A percentile compares a stretch with the other conserved stretches of the same genome.
Conservation (phyloP, 2,888 invertebrate genomes). For the Disparrhopalites patrizii region DNA sequence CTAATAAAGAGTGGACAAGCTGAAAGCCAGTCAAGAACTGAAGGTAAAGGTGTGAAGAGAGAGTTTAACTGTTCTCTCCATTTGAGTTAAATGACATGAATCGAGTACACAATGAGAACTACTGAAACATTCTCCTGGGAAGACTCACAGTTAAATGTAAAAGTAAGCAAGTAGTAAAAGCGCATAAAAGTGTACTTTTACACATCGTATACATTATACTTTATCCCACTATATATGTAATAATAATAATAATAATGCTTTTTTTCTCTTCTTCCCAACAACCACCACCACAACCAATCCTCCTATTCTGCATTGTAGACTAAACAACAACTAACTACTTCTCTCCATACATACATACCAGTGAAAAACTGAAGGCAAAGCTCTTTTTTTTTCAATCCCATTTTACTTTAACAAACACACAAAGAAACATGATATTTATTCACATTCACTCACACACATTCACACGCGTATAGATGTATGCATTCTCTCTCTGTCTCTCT, state of each 20-base stretch:
- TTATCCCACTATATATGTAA: too few species aligned
- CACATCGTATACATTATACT: too few species aligned
- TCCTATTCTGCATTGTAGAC: too few species aligned
- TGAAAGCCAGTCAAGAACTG: slow-evolving; percentile 20
- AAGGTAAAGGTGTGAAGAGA: slow-evolving; percentile 20
- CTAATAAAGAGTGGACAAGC: slow-evolving; percentile 3
- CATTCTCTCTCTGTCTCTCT: neutral
- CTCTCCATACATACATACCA: too few species aligned
- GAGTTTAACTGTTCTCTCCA: slow-evolving; percentile 24
- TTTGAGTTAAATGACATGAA: slow-evolving; percentile 24
- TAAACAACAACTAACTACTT: too few species aligned
- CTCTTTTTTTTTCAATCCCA: neutral
- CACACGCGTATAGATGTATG: too few species aligned
- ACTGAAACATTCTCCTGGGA: neutral
- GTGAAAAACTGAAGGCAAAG: too few species aligned
- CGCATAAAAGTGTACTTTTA: too few species aligned
- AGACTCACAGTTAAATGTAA: too few species aligned
- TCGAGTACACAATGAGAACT: slow-evolving; percentile 18
- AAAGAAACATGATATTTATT: neutral
- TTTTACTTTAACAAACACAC: neutral
- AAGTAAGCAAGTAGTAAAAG: too few species aligned
- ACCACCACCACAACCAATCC: too few species aligned
- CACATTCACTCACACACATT: too few species aligned
- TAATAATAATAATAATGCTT: neutral
- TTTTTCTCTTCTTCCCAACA: neutral